Conservation (phyloP, 2,797 vertebrate genomes). For the Sphenopsis melanotis region DNA sequence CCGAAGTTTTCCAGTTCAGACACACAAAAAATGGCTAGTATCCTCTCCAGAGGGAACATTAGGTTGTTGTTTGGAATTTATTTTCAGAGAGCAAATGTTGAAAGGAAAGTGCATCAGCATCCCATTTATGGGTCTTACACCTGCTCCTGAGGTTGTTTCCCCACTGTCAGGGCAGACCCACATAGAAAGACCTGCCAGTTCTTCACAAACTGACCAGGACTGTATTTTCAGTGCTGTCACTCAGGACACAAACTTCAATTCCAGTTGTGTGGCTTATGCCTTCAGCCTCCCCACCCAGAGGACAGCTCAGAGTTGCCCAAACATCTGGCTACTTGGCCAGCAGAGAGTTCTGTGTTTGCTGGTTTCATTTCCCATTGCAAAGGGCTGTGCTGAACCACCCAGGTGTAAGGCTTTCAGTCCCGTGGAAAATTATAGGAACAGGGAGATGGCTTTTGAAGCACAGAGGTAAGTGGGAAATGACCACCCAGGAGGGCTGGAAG, state of each 20-base stretch:
- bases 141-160: background rate
- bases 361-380: background rate
- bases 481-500: background rate
- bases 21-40: background rate
- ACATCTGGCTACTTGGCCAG: background rate
- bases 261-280: background rate
- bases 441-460: background rate
- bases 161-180: background rate
- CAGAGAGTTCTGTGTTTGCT: background rate
- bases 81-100: background rate
- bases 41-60: background rate
- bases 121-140: background rate
- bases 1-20: background rate
- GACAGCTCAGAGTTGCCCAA: background rate
- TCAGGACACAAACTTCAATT: background rate
- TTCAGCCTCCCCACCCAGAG: background rate
- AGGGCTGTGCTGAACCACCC: background rate
- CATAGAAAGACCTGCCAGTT: background rate
- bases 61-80: background rate
- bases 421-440: background rate
- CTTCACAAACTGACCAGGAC: background rate
- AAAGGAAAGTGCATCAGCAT: background rate
- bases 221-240: background rate
- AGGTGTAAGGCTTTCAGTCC: background rate
- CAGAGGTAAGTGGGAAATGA: background rate